Percentiles rank a stretch among this genome's conserved stretches.
Conservation (phyloP, 2,888 invertebrate genomes). For the Drosophila meridionalis region DNA sequence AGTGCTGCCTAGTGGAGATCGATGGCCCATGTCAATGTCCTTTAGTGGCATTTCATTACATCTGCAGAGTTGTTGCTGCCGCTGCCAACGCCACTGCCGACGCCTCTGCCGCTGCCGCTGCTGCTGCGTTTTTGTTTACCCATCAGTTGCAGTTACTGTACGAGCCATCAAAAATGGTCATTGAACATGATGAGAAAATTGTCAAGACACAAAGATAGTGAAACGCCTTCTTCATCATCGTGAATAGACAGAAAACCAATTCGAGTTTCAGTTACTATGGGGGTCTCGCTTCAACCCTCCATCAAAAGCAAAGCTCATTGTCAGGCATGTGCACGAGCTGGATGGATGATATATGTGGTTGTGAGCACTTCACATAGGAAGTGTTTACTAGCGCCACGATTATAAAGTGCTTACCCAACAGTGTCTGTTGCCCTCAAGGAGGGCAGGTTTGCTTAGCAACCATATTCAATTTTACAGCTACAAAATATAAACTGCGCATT, state of each 20-base stretch:
- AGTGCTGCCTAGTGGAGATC: slow-evolving; percentile 58
- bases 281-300: slow-evolving; percentile 45
- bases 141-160: slow-evolving; percentile 64
- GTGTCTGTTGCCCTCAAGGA: slow-evolving; percentile 5
- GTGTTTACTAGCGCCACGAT: slow-evolving; percentile 66
- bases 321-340: slow-evolving; percentile 39
- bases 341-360: slow-evolving; percentile 39
- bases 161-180: slow-evolving; percentile 57
- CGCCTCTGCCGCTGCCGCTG: slow-evolving; percentile 16
- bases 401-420: slow-evolving; percentile 71
- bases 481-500: slow-evolving; percentile 15
- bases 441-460: slow-evolving; percentile 45
- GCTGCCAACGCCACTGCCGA: slow-evolving; percentile 11
- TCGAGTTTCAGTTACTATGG: slow-evolving; percentile 22
- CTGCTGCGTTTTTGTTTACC: slow-evolving; percentile 56
- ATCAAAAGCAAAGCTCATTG: slow-evolving; percentile 21
- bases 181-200: slow-evolving; percentile 67
- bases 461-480: slow-evolving; percentile 40
- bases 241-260: slow-evolving; percentile 62
- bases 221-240: slow-evolving; percentile 52
- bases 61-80: slow-evolving; percentile 51
- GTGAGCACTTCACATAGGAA: slow-evolving; percentile 45
- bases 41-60: slow-evolving; percentile 75
- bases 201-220: slow-evolving; percentile 58
- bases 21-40: slow-evolving; percentile 81